Evolutionary conservation across 2,888 invertebrate genomes (phyloP), one percentile per base, ranked within the genome.

Genomic region (Axea sp.): DNA sequence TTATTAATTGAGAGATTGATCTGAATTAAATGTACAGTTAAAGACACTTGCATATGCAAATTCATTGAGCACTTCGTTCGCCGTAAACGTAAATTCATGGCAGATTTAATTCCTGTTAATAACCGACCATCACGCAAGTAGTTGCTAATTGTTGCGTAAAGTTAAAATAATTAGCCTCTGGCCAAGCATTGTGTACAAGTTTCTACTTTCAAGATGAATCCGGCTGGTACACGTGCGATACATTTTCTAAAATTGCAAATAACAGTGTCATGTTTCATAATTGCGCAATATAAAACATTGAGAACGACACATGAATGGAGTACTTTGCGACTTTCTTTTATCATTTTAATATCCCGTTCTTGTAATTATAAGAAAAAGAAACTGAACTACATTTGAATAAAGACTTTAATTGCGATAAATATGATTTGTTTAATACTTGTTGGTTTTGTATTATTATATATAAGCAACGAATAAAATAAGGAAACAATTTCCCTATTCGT

Each of bases 101-200:
- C 53, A 53, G 57, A 72, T 59, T 57, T 59, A 65, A 65, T 65
- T 64, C 47, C 11, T 15, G 31, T 22, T 72, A 72, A 65, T 59
- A 64, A 65, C 28, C 59, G 15, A 5, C 11, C 14, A 65, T 59
- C 72, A 72, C 72, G 72, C 72, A 65, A 59, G 51, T 45, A 31
- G 57, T 37, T 51, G 43, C 72, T 72, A 72, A 72, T 64, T 72
- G 59, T 72, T 65, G 57, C 65, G 65, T 49, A 57, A 72, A 64
- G 59, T 57, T 59, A 43, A 51, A 59, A 45, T 65, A 72, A 72
- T 72, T 65, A 72, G 43, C 51, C 17, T n/a, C 26, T 33, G 45
- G 53, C n/a, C 12, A 28, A 11, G 39, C 47, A 31, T 65, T 59
- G 35, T 73, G 35, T 15, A 28, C 24, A 30, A 62, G 53, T 31